Evolutionary conservation across 2,888 invertebrate species (phyloP).

Genomic region (Cataglyphis livida): DNA sequence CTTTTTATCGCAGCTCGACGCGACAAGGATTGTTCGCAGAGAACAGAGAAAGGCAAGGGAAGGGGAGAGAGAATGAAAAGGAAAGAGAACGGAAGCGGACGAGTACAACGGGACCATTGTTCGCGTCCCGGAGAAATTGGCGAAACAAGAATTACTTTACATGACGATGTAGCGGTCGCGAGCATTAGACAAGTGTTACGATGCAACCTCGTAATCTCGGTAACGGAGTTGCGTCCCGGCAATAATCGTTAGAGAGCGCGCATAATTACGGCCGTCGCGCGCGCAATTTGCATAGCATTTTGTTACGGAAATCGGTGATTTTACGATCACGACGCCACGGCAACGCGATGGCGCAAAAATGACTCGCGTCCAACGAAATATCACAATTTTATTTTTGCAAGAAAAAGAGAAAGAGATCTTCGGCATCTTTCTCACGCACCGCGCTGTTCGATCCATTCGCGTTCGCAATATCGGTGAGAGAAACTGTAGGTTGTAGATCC

Average conservation of each 20-base stretch:
- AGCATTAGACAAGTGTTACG: constrained; percentile 53
- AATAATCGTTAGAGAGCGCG: constrained; percentile 51
- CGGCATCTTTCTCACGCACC: constrained; percentile 27
- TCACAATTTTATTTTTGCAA: not conserved
- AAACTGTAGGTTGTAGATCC: constrained; percentile 1
- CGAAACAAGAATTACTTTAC: constrained; percentile 50
- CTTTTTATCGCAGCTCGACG: constrained; percentile 28
- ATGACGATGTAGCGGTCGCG: constrained; percentile 39
- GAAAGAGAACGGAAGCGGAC: constrained; percentile 12
- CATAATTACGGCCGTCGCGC: constrained; percentile 41
- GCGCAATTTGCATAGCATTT: constrained; percentile 50
- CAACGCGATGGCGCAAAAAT: constrained; percentile 34
- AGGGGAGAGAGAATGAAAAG: not conserved
- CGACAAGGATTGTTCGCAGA: not conserved
- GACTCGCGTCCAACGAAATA: not conserved
- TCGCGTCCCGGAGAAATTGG: constrained; percentile 42
- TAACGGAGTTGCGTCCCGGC: constrained; percentile 36
- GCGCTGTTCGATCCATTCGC: constrained; percentile 10
- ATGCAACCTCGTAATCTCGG: constrained; percentile 41
- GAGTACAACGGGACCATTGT: constrained; percentile 46
- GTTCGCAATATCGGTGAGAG: constrained; percentile 1
- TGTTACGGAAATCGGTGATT: constrained; percentile 38
- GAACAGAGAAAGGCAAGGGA: not conserved
- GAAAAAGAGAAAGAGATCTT: not conserved
- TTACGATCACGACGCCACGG: constrained; percentile 24